Evolutionary conservation across 2,113 vertebrate species (phyloP).

Genomic region (Onychorhynchus coronatus): DNA sequence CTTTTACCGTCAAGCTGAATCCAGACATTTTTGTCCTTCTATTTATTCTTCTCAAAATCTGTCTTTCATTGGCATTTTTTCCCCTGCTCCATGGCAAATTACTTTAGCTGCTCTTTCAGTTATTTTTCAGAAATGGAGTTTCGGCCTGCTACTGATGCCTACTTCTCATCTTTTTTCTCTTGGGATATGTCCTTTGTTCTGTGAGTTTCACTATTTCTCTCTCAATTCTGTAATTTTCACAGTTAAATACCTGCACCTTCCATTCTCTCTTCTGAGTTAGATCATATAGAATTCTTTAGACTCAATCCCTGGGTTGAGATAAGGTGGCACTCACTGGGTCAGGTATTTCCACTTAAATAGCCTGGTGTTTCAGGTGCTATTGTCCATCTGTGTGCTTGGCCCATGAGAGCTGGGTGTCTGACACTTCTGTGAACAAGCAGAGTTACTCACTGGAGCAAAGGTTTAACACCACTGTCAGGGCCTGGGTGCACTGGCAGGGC

Average conservation of each 20-base stretch:
- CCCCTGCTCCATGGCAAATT: not conserved
- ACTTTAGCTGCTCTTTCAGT: not conserved
- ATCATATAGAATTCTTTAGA: not conserved
- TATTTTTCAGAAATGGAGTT: not conserved
- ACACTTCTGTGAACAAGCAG: not conserved
- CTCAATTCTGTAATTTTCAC: not conserved
- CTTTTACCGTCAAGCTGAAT: not conserved
- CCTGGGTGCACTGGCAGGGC: not conserved
- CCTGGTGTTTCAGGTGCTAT: not conserved
- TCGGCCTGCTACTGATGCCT: not conserved
- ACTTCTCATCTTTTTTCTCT: not conserved
- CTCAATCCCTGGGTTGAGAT: not conserved
- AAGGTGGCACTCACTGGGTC: not conserved
- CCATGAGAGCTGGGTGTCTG: not conserved
- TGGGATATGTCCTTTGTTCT: not conserved
- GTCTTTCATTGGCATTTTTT: not conserved
- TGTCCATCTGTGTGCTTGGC: not conserved
- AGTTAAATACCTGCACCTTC: not conserved
- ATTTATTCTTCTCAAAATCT: not conserved
- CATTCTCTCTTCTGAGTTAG: not conserved
- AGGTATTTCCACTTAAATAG: not conserved
- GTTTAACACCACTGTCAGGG: not conserved
- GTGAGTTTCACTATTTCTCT: not conserved
- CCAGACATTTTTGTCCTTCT: not conserved
- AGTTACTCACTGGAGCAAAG: not conserved